Evolutionary conservation across 2,113 vertebrate species (phyloP).

Genomic region (Strigops habroptila): DNA sequence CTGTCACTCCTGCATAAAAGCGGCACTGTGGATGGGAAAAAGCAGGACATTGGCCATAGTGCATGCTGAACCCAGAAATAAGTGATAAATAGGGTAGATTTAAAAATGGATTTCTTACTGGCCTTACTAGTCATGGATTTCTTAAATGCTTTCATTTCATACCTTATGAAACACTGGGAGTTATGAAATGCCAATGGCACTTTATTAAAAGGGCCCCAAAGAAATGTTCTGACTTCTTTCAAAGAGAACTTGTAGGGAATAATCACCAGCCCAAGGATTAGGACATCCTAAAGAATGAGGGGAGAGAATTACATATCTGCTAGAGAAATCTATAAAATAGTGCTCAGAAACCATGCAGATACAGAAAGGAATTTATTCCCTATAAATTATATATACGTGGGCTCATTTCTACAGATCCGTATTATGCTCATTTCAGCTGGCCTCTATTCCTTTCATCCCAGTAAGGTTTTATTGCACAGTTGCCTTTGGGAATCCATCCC

Average conservation of each 20-base stretch:
- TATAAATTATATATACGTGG: background rate
- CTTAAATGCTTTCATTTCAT: background rate
- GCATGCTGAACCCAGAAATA: background rate
- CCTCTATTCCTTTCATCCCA: background rate
- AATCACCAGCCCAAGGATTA: background rate
- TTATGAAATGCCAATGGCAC: background rate
- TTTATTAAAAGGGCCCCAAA: conserved; percentile 1
- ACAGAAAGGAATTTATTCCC: conserved; percentile 25
- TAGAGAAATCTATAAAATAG: background rate
- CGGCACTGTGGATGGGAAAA: background rate
- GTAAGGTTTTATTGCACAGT: background rate
- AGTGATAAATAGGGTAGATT: background rate
- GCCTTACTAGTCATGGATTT: background rate
- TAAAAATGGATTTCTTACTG: background rate
- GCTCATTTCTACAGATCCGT: background rate
- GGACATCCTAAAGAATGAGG: background rate
- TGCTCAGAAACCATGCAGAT: background rate
- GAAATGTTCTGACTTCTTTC: background rate
- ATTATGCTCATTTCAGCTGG: background rate
- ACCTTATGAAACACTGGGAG: background rate
- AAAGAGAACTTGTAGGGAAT: background rate
- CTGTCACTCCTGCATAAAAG: background rate
- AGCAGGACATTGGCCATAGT: background rate
- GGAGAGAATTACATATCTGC: background rate
- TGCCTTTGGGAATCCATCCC: conserved; percentile 14